Conservation (phyloP, 2,888 invertebrate species). For the Ophion ellenae region DNA sequence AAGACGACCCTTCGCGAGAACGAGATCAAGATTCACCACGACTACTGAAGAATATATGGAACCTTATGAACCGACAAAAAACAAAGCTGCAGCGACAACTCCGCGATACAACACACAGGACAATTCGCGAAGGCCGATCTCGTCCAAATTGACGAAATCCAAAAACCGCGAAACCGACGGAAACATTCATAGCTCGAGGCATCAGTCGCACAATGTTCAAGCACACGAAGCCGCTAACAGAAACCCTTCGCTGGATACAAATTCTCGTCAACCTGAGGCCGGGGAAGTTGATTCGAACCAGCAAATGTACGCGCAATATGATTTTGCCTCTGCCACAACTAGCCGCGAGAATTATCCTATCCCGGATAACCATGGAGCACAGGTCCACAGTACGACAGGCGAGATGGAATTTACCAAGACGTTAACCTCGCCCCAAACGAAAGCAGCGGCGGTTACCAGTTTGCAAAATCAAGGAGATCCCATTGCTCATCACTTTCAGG, state of each 20-base stretch:
- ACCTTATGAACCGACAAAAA: constrained; percentile 78
- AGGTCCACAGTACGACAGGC: constrained; percentile 27
- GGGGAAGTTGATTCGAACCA: constrained; percentile 30
- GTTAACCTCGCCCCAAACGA: constrained; percentile 68
- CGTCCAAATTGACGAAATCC: constrained; percentile 71
- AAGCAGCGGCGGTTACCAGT: not conserved
- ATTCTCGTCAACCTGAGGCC: constrained; percentile 38
- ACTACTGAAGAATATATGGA: constrained; percentile 80
- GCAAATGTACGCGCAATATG: constrained; percentile 66
- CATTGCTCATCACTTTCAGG: constrained; percentile 56
- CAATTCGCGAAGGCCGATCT: constrained; percentile 51
- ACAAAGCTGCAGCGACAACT: constrained; percentile 75
- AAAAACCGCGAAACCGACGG: constrained; percentile 70
- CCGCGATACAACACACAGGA: constrained; percentile 69
- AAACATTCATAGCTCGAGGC: constrained; percentile 52
- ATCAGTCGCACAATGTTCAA: constrained; percentile 71
- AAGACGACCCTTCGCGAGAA: constrained; percentile 78
- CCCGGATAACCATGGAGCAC: constrained; percentile 22
- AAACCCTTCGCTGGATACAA: constrained; percentile 43
- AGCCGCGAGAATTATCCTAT: constrained; percentile 71
- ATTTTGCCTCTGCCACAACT: constrained; percentile 66
- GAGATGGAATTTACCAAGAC: constrained; percentile 70
- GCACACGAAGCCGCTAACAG: constrained; percentile 68
- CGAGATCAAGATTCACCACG: constrained; percentile 77
- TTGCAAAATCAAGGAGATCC: constrained; percentile 38